Base-by-base conservation (phyloP, 2,113 vertebrate species). In the Vombatus ursinus region DNA sequence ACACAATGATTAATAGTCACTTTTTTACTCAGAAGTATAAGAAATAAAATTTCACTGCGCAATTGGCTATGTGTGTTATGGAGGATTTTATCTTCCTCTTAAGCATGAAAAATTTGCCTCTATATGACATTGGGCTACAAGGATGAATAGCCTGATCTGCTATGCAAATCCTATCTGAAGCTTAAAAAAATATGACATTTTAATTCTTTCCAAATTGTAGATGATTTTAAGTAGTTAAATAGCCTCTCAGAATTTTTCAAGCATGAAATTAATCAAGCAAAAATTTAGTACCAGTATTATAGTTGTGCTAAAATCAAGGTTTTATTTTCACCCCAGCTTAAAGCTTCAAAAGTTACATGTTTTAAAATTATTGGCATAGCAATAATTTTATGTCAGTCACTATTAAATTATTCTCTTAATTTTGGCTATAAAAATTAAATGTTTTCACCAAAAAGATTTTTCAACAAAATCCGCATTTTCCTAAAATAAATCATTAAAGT, bases 21-120 rank as follows among this genome's bases (percentile, higher is more conserved):
- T 95, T 97, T 97, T 97, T 97, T 95, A 95, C 37, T 25, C 90
- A 90, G 48, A 97, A 93, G 77, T 52, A 14, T 4, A 97, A 95
- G 90, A 96, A 97, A 97, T 84, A 94, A 94, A 97, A 91, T 89
- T 93, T 96, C 94, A 96, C 37, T 96, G 91, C 95, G 94, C 1
- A 0, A 54, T 49, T 97, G 91, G 31, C 93, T 92, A 94, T 53
- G 92, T 96, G 50, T 89, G 92, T 91, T 96, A 90, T 57, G 31
- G 47, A 95, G 1, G 91, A 96, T 97, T 96, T 53, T 50, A 93
- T 92, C 89, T 95, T 97, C 93, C 94, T 96, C 6, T 77, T 96
- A 96, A 37, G 90, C 50, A 28, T 94, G 95, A 96, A 98, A 98
- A 97, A 77, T 52, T 95, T 16, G 89, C 47, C 68, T 93, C 54